A percentile compares a stretch with the other conserved stretches of the same genome.
Evolutionary conservation across 2,888 invertebrate genomes (phyloP).

Genomic region (Hemaris fuciformis): DNA sequence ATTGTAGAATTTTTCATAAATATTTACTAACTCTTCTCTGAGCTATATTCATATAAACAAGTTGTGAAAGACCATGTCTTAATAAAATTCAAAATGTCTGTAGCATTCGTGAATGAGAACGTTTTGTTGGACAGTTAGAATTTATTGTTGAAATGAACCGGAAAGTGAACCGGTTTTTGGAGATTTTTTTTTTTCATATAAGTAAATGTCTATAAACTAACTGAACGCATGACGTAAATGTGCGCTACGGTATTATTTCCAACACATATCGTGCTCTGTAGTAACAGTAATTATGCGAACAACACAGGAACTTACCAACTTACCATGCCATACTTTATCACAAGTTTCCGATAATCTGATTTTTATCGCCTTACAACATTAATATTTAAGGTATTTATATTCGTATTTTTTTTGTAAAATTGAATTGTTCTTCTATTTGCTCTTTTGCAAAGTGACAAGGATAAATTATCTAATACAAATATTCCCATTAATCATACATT

Average conservation of each 20-base stretch:
- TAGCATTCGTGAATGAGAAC: not conserved
- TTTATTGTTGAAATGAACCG: not conserved
- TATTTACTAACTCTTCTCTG: too few species aligned
- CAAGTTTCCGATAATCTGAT: not conserved
- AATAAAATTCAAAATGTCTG: not conserved
- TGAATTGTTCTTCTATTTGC: not conserved
- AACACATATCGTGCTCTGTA: not conserved
- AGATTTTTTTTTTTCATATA: not conserved
- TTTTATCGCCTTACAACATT: not conserved
- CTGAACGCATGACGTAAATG: not conserved
- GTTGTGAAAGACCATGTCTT: too few species aligned
- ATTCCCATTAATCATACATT: not conserved
- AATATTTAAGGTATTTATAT: not conserved
- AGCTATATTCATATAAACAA: too few species aligned
- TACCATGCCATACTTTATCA: not conserved
- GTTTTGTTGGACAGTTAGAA: not conserved
- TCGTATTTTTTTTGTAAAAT: not conserved
- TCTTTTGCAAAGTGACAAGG: not conserved
- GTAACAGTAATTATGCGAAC: not conserved
- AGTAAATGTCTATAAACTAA: not conserved
- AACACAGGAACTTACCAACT: not conserved
- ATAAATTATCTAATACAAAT: not conserved
- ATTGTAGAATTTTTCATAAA: too few species aligned
- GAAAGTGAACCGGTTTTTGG: not conserved
- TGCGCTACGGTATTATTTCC: not conserved